These are phyloP conservation scores for Nomada hirtipes DNA, from an alignment of 2,888 invertebrate genomes.

Conservation along the genomic window DNA sequence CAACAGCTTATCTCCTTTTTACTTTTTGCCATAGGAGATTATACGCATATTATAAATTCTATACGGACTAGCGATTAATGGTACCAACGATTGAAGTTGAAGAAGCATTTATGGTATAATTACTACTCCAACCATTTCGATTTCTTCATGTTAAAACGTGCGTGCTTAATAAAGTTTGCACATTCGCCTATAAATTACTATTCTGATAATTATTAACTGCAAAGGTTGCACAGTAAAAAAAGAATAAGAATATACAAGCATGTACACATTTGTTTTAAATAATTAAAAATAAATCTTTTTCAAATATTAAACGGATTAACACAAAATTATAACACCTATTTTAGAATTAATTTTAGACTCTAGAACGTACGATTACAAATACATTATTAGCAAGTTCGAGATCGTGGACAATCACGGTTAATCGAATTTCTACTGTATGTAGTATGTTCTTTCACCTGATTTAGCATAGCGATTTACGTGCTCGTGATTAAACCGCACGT, in stretches of 20 bases:
- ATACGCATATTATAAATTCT: conserved; percentile 50
- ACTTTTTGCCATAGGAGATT: conserved; percentile 33
- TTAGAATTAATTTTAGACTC: too few relatives aligned
- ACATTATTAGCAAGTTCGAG: too few relatives aligned
- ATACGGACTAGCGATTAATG: conserved; percentile 53
- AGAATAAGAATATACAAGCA: neutral
- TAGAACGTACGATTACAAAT: too few relatives aligned
- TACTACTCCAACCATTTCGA: conserved; percentile 28
- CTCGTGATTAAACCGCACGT: conserved; percentile 49
- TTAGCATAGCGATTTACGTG: neutral
- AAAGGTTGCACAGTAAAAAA: neutral
- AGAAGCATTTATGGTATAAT: conserved; percentile 47
- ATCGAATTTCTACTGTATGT: neutral
- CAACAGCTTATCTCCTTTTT: conserved; percentile 52
- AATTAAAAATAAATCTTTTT: too few relatives aligned
- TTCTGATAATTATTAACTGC: conserved; percentile 6
- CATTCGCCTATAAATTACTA: neutral
- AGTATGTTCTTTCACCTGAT: conserved; percentile 1
- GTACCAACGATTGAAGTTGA: conserved; percentile 47
- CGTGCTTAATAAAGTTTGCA: conserved; percentile 42
- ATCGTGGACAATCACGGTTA: too few relatives aligned
- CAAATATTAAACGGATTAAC: too few relatives aligned
- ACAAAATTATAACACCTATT: too few relatives aligned
- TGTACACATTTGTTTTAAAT: neutral
- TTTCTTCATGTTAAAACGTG: conserved; percentile 26